phyloP scores from a whole-genome alignment of 2,113 vertebrate species.

The Mystacornis crossleyi region DNA sequence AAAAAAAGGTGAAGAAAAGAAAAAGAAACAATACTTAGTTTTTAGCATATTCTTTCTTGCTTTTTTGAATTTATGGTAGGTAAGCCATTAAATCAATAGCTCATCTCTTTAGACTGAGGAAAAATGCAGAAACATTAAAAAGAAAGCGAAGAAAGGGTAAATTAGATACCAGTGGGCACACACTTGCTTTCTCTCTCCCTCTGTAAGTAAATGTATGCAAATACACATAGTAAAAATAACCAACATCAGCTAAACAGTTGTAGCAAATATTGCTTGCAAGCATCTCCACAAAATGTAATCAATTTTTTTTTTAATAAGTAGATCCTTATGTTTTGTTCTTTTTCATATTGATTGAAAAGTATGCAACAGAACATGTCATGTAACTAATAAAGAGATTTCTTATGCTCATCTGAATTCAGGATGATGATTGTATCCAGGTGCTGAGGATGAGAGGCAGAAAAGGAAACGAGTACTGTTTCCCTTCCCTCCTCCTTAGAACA shows the following conservation, averaged over 20 bases:
- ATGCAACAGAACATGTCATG: background rate
- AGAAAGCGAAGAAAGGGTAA: background rate
- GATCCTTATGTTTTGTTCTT: background rate
- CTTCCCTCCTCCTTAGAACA: background rate
- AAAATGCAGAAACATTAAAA: background rate
- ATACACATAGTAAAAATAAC: background rate
- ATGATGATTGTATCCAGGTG: background rate
- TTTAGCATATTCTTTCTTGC: background rate
- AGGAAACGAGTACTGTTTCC: background rate
- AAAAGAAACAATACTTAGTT: accelerated
- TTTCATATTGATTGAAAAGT: background rate
- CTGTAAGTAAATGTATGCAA: accelerated
- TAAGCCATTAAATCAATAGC: background rate
- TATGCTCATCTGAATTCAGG: background rate
- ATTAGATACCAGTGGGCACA: background rate
- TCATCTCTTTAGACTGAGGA: background rate
- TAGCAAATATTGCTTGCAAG: background rate
- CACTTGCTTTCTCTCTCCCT: background rate
- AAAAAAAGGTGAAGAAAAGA: accelerated
- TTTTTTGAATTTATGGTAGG: background rate
- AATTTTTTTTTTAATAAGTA: background rate
- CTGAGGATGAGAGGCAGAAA: background rate
- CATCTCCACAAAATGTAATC: background rate
- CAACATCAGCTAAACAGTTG: background rate
- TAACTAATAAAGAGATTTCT: background rate